phyloP scores from a whole-genome alignment of 2,888 invertebrate genomes.

The Phalera bucephala region DNA sequence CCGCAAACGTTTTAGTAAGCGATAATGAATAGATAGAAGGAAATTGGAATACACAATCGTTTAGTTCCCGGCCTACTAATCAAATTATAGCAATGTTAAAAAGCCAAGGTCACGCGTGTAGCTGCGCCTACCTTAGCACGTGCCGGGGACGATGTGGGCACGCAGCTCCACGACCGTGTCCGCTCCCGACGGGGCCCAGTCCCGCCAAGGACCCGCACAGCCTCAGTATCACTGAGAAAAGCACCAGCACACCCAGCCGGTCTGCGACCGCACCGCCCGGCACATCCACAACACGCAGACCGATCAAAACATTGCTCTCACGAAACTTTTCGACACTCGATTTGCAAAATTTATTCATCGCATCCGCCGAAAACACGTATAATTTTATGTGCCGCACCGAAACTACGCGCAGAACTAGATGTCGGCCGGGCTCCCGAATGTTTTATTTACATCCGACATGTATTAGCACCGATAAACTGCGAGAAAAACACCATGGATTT shows the following conservation, averaged over 20 bases:
- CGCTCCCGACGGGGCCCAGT: constrained; percentile 31
- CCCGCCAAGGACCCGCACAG: constrained; percentile 40
- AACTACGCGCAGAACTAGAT: constrained; percentile 51
- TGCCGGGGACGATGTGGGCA: constrained; percentile 42
- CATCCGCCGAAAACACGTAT: constrained; percentile 78
- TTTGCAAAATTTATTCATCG: constrained; percentile 82
- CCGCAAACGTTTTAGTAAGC: constrained; percentile 9
- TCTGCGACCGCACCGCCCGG: constrained; percentile 66
- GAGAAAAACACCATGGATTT: constrained; percentile 70
- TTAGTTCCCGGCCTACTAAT: constrained; percentile 30
- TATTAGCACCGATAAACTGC: constrained; percentile 67
- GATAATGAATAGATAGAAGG: constrained; percentile 8
- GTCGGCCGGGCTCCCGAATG: constrained; percentile 43
- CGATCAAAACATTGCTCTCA: constrained; percentile 78
- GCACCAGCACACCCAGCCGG: constrained; percentile 48
- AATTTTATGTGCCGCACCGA: constrained; percentile 69
- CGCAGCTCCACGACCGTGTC: constrained; percentile 28
- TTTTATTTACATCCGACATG: constrained; percentile 59
- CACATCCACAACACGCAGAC: constrained; percentile 71
- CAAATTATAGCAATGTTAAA: constrained; percentile 41
- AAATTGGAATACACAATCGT: constrained; percentile 21
- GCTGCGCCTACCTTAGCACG: constrained; percentile 66
- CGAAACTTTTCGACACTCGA: constrained; percentile 78
- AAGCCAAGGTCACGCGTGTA: constrained; percentile 49
- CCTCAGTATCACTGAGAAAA: constrained; percentile 57